phyloP scores from a whole-genome alignment of 2,888 invertebrate species.

The Heliconius aoede region DNA sequence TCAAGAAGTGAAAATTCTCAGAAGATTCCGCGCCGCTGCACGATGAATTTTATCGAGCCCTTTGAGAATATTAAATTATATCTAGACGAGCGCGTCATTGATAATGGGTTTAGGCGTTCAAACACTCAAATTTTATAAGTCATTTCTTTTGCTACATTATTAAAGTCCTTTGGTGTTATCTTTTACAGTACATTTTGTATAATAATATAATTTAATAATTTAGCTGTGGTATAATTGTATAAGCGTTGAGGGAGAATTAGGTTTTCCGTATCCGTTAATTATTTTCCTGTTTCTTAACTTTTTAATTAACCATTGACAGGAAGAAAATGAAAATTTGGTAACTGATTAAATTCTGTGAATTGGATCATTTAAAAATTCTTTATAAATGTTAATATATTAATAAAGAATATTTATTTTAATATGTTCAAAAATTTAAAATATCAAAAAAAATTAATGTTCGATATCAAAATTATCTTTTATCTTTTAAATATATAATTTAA shows the following conservation, averaged over 20 bases:
- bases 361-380: not conserved
- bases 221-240: not conserved
- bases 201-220: not conserved
- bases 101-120: slow-evolving; percentile 34
- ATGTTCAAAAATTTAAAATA: not conserved
- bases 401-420: too few species aligned
- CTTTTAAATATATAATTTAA: too few species aligned
- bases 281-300: not conserved
- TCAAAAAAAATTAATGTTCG: too few species aligned
- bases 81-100: slow-evolving; percentile 47
- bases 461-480: too few species aligned
- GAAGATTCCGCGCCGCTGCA: slow-evolving; percentile 68
- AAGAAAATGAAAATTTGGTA: not conserved
- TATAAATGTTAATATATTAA: too few species aligned
- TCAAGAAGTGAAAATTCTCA: slow-evolving; percentile 58
- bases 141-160: not conserved
- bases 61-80: slow-evolving; percentile 50
- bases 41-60: slow-evolving; percentile 71
- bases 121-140: slow-evolving; percentile 19
- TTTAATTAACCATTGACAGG: not conserved
- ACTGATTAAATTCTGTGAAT: too few species aligned
- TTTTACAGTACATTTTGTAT: not conserved
- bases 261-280: not conserved
- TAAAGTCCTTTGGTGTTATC: not conserved
- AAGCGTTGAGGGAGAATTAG: not conserved